Evolutionary conservation across 92 coral and sea anemone genomes (phyloP).

Genomic region (Nematostella vectensis): DNA sequence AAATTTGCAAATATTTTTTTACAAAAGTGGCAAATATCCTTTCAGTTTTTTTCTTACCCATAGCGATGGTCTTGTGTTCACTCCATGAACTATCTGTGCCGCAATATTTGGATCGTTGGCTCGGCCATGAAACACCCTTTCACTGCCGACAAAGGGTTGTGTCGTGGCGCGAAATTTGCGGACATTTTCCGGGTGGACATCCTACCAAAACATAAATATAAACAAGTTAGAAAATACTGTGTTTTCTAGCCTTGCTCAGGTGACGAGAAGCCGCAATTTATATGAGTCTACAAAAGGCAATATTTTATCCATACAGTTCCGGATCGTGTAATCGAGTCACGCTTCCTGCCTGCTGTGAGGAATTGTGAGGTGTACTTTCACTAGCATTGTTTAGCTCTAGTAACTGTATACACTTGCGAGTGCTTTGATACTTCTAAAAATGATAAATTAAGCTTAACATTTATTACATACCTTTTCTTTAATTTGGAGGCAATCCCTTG

Average conservation of each 20-base stretch:
- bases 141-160: constrained; percentile 61
- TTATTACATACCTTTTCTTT: constrained; percentile 44
- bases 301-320: no score
- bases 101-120: constrained; percentile 91
- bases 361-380: no score
- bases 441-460: not conserved
- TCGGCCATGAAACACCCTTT: constrained; percentile 86
- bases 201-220: constrained; percentile 41
- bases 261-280: not conserved
- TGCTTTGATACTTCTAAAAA: no score
- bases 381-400: no score
- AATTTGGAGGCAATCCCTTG: constrained; percentile 73
- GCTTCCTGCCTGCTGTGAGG: no score
- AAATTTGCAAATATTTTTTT: no score
- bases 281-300: constrained; percentile 3
- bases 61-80: constrained; percentile 87
- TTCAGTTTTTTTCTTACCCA: no score
- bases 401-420: no score
- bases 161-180: constrained; percentile 76
- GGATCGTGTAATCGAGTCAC: no score
- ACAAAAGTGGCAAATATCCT: no score
- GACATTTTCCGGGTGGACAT: constrained; percentile 54
- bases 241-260: no score
- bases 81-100: constrained; percentile 65
- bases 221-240: not conserved